Base-by-base conservation (phyloP, 1,140 invertebrate species). In the Listronotus bonariensis region DNA sequence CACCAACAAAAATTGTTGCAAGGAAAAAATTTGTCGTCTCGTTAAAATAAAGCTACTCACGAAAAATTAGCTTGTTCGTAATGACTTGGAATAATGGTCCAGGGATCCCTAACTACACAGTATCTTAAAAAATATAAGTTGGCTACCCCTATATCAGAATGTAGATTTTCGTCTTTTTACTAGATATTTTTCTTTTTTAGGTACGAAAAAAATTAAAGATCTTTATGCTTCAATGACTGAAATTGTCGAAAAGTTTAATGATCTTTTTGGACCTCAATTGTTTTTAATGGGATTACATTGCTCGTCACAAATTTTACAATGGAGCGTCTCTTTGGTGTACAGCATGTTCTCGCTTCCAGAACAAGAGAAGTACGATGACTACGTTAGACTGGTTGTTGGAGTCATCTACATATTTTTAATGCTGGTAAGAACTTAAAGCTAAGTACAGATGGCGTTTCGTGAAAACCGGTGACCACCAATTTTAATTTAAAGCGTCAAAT, bases 271-370 rank as follows among this genome's bases (percentile, higher is more conserved):
- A 8, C 52, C 56, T 45, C 56, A 54, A 40, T 14, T 59, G 10
- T 66, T 59, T 49, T 41, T 66, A 6, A 66, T 66, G 64, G 64
- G 64, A 31, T 32, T 66, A 26, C 64, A 66, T 34, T 66, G 64
- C 31, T 66, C 64, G 1, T 36, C 56, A 20, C 64, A 59, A 48
- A 60, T 66, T 17, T 56, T 59, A 17, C 64, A 59, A 45, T 66
- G 55, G 55, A 60, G 56, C 18, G 48, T 66, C 4, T 7, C 20
- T 15, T 34, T 66, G 15, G 55, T 59, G 11, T 65, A 65, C 20
- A 56, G 34, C 32, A 56, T 65, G 62, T 57, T 65, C 26, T 12
- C 45, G 7, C 7, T 12, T 7, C 26, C 31, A 12, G 62, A 56
- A 20, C 18, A 57, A 11, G 7, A 63, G 10, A 0, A 12, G 36